Base-by-base conservation (phyloP, 2,888 invertebrate genomes). In the Apamea sordens region DNA sequence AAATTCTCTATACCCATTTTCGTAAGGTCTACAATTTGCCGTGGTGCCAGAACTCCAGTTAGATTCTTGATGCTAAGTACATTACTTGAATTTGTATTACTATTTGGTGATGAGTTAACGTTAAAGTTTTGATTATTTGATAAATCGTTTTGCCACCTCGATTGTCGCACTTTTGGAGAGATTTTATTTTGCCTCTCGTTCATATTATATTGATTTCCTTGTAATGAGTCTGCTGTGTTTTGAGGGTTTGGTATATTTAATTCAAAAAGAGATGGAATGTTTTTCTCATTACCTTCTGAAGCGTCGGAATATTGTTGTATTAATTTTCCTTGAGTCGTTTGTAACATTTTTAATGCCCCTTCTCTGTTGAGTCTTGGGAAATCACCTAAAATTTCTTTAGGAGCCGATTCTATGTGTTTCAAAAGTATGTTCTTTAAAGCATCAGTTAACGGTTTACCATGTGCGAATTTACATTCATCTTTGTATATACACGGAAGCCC, bases 401-500 rank as follows among this genome's bases (percentile, higher is more conserved):
- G 99, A 0, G 99, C 99, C 1, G 98, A 98, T 95, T 99, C 99
- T 92, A 99, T 98, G 94, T 99, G 99, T 97, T 97, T 98, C 11
- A 98, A 92, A 80, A 97, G 93, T 83, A 97, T 97, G 89, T 97
- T 97, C 91, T 97, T 97, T 83, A 98, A 97, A 92, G 98, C 98
- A 85, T 99, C 99, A 75, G 97, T 98, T n/a, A 99, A 97, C 0
- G 99, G 98, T 90, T 98, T 98, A 36, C 98, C 98, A 94, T 99
- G 99, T 50, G 99, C 99, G 95, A 99, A 99, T 95, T 99, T 99
- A 96, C 99, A 99, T 83, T 98, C 98, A n/a, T 98, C 98, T 92
- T 98, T 98, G 73, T 97, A 97, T 86, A 97, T 97, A 94, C 99
- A 99, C 77, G 98, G 98, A 94, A 98, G 97, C 85, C 99, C 99